Evolutionary conservation across 2,113 vertebrate genomes (phyloP), one percentile per base, ranked within the genome.

Genomic region (Panthera tigris): DNA sequence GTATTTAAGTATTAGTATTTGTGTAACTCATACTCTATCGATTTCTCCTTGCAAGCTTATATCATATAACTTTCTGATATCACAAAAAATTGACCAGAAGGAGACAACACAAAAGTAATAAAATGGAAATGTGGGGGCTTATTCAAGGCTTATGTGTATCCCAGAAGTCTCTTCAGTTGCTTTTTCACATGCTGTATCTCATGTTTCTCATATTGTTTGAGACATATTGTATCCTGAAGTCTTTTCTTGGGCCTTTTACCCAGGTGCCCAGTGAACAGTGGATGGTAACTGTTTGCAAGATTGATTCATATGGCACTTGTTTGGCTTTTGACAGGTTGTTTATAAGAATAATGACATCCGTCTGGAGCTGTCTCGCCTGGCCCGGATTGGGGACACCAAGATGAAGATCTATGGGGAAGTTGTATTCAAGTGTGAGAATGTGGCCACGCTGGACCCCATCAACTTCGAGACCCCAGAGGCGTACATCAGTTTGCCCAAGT

Each of bases 271-370:
- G 71, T 95, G 92, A 98, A 76, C 65, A 89, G 96, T 98, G 94
- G 97, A 97, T 91, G 81, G 73, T 91, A 95, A 92, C 89, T 97
- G 86, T 97, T 97, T 97, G 86, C 50, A 97, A 96, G 97, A 97
- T 85, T 98, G 98, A 98, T 98, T 98, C 98, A 98, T 98, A 91
- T 98, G 98, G 61, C 95, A 78, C 96, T 97, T 74, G 50, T 97
- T 98, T 98, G 91, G 45, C 98, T 95, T 98, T 86, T 98, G 89
- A 94, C 99, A 99, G 99, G 99, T 99, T 98, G 99, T 99, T 95
- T 99, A 99, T 98, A 99, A 99, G 98, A 99, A 99, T 99, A 99
- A 99, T 0, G 99, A 99, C 89, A 99, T 99, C 98, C 99, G 99
- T 80, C 98, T 99, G 97, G 99, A 99, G 98, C 99, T 99, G 88